A percentile compares a stretch with the other conserved stretches of the same genome.
Evolutionary conservation across 2,888 invertebrate genomes (phyloP).

Genomic region (Rosalia funebris): DNA sequence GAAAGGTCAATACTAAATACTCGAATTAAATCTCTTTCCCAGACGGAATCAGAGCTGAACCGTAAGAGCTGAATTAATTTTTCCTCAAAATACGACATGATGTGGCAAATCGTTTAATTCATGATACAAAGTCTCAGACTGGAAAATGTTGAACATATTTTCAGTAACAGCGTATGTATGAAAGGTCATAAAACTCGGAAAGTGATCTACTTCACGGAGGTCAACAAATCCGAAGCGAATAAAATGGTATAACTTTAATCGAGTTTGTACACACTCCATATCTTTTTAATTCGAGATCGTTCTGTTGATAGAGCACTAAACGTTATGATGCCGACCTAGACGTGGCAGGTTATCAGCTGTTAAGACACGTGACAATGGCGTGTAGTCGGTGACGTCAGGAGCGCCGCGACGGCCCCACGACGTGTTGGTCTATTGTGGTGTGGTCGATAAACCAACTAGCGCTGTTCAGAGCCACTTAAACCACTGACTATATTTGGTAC

Average conservation of each 20-base stretch:
- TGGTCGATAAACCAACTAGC: constrained; percentile 40
- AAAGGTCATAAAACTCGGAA: background rate
- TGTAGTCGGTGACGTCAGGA: constrained; percentile 43
- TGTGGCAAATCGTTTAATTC: too few relatives aligned
- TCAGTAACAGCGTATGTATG: too few relatives aligned
- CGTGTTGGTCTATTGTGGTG: constrained; percentile 37
- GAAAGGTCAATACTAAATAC: too few relatives aligned
- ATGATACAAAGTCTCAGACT: too few relatives aligned
- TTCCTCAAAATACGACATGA: too few relatives aligned
- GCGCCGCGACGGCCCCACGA: constrained; percentile 45
- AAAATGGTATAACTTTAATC: background rate
- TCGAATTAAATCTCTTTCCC: too few relatives aligned
- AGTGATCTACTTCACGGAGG: background rate
- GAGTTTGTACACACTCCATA: background rate
- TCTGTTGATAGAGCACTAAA: constrained; percentile 15
- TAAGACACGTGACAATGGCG: constrained; percentile 44
- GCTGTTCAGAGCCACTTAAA: constrained; percentile 17
- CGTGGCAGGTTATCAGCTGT: constrained; percentile 43
- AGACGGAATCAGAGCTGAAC: too few relatives aligned
- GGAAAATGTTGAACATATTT: too few relatives aligned
- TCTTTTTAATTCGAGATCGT: constrained; percentile 9
- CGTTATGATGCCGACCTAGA: constrained; percentile 22
- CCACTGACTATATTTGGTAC: constrained; percentile 1
- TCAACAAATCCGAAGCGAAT: background rate
- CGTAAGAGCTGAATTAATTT: too few relatives aligned